These are phyloP conservation scores for Electrona antarctica DNA, from an alignment of 2,113 vertebrate species.

Conservation along the genomic window DNA sequence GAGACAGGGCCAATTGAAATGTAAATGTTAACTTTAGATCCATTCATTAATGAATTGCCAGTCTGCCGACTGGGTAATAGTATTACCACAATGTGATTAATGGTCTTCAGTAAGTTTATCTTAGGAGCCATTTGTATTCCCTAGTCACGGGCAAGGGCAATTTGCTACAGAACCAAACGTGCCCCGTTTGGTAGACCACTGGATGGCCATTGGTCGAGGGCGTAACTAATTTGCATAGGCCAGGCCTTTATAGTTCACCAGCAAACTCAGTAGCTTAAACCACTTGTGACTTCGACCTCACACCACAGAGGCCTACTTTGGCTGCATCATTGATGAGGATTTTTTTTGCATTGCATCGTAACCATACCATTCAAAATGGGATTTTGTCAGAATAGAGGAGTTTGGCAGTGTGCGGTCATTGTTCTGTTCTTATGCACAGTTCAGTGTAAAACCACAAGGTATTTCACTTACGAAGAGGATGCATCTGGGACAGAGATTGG, in stretches of 20 bases:
- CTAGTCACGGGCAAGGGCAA: constrained; percentile 26
- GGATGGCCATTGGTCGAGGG: constrained; percentile 71
- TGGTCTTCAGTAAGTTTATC: constrained; percentile 44
- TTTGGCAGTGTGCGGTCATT: constrained; percentile 35
- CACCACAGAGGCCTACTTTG: background rate
- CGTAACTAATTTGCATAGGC: constrained; percentile 26
- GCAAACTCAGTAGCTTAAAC: constrained; percentile 29
- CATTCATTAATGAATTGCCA: constrained; percentile 46
- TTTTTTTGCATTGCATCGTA: background rate
- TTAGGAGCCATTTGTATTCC: constrained; percentile 62
- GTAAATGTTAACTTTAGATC: constrained; percentile 13
- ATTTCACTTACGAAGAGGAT: constrained; percentile 75
- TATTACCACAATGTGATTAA: constrained; percentile 43
- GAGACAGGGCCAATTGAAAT: constrained; percentile 2
- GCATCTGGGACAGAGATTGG: constrained; percentile 68
- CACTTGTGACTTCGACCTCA: constrained; percentile 33
- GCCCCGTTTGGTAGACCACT: constrained; percentile 63
- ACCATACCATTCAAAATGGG: constrained; percentile 49
- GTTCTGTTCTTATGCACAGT: constrained; percentile 28
- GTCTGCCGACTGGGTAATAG: constrained; percentile 35
- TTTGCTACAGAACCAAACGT: constrained; percentile 56
- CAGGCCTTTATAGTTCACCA: constrained; percentile 54
- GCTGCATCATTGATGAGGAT: constrained; percentile 43
- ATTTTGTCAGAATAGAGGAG: constrained; percentile 22
- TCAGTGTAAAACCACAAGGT: constrained; percentile 65